Conservation (phyloP, 2,888 invertebrate species). For the Myopa testacea region DNA sequence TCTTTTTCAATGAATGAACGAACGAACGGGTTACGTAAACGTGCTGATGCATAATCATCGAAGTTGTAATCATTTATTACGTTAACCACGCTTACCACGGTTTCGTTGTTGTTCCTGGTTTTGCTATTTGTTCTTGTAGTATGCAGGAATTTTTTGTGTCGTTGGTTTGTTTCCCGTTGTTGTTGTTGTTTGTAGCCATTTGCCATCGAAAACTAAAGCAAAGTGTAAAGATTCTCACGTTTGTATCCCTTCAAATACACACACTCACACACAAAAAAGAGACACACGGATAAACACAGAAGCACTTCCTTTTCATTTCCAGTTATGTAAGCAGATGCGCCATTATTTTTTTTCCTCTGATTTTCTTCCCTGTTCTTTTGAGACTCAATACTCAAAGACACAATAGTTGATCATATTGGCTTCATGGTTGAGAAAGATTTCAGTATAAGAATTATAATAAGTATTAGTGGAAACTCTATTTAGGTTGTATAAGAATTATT, state of each 20-base stretch:
- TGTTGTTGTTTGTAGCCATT: slow-evolving; percentile 15
- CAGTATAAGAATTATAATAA: too few species aligned
- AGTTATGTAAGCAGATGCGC: too few species aligned
- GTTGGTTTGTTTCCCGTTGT: neutral
- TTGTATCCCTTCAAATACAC: neutral
- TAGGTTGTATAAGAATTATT: too few species aligned
- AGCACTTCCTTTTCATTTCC: neutral
- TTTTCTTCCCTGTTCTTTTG: too few species aligned
- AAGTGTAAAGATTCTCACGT: slow-evolving; percentile 31
- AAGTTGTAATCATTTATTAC: slow-evolving; percentile 62
- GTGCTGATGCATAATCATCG: slow-evolving; percentile 65
- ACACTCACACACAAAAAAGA: neutral
- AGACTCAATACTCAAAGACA: too few species aligned
- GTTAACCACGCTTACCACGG: slow-evolving; percentile 13
- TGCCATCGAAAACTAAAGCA: slow-evolving; percentile 35
- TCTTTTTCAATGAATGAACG: slow-evolving; percentile 23
- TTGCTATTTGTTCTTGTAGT: neutral
- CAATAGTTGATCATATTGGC: too few species aligned
- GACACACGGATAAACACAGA: too few species aligned
- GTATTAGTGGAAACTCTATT: too few species aligned
- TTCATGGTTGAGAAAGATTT: too few species aligned
- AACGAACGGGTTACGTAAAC: slow-evolving; percentile 47
- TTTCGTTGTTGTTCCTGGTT: slow-evolving; percentile 8
- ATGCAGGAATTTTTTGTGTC: neutral
- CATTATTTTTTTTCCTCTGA: too few species aligned